Evolutionary conservation across 1,140 invertebrate species (phyloP), one percentile per base, ranked within the genome.

Genomic region (Globodera ellingtonae): DNA sequence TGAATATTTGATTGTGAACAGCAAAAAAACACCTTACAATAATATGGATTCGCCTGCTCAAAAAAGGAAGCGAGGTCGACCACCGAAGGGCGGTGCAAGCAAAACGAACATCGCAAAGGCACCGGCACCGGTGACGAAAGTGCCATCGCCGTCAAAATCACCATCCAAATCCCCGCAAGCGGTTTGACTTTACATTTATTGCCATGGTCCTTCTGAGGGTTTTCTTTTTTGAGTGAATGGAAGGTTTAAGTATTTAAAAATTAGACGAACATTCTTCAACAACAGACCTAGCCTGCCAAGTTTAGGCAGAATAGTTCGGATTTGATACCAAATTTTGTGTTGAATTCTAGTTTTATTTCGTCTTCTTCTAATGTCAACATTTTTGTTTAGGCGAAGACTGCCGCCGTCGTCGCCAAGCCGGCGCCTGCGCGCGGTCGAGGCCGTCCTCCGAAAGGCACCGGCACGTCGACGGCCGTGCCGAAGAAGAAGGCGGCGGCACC

Each of bases 401-500:
- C 56, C 10, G 10, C 56, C 15, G 56, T 18, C 10, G 15, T 10
- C 13, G 18, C 10, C 5, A 62, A 62, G 15, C 56, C 56, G 56
- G 15, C 56, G 56, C 10, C 56, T n/a, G 56, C 13, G 6, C 56
- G 56, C 15, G 56, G 56, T 15, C 56, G 56, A 6, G 56, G 56
- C 10, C 56, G 56, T 18, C 56, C 50, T 52, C 50, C 56, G 18
- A 62, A 62, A 15, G 56, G 56, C 15, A 18, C 56, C 56, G 56
- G 56, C 56, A 62, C 56, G 18, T 62, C 56, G 56, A 18, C 10
- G 18, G 56, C 56, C 2, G 56, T 18, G 47, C 47, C 47, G 46
- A 75, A 75, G 46, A 75, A 75, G 48, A 75, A 75, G 73, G 15
- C 73, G n/a, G 46, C 35, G 7, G 73, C 52, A 18, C 73, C 15